Base-by-base conservation (phyloP, 2,888 invertebrate species). In the Nemotelus nigrinus region DNA sequence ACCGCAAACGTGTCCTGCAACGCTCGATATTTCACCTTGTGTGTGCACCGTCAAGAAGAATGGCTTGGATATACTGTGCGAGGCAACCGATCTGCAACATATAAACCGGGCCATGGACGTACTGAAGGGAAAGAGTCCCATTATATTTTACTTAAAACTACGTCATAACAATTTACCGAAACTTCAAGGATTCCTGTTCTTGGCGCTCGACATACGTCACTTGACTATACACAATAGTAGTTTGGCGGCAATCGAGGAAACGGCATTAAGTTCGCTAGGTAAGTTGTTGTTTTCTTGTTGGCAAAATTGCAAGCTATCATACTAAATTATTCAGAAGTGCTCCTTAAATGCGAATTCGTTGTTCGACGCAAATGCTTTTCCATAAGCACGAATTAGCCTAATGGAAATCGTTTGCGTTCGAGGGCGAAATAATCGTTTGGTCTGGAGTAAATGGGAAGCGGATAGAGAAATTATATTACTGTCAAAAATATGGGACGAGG, bases 211-310 rank as follows among this genome's bases (percentile, higher is more conserved):
- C 84, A 96, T 96, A 82, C 93, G 94, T 80, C 96, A 96, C 84
- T 90, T 96, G 76, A 95, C 95, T 41, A 94, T 96, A 78, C 95
- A 94, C 85, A 96, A 94, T 87, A 96, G 95, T 87, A 96, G 94
- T 84, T 88, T 96, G 82, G 94, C 94, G 45, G 93, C 94, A 74
- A 93, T 96, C 79, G 96, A 96, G 85, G 94, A 95, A 85, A 92
- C 94, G 8, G 95, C 96, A 0, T 90, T 97, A 74, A 94, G 94
- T 85, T 96, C 96, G 57, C 92, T 96, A 82, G 95, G 95, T 95
- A 87, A 90, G 89, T 84, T 60, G 44, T 70, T 43, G 25, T 65
- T 43, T 39, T 65, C 60, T 25, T 25, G 25, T 25, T 25, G 25
- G 25, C 25, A 25, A 25, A 25, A 25, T 25, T 8, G 53, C 25